Evolutionary conservation across 2,113 vertebrate genomes (phyloP).

Genomic region (Hemichromis elongatus): DNA sequence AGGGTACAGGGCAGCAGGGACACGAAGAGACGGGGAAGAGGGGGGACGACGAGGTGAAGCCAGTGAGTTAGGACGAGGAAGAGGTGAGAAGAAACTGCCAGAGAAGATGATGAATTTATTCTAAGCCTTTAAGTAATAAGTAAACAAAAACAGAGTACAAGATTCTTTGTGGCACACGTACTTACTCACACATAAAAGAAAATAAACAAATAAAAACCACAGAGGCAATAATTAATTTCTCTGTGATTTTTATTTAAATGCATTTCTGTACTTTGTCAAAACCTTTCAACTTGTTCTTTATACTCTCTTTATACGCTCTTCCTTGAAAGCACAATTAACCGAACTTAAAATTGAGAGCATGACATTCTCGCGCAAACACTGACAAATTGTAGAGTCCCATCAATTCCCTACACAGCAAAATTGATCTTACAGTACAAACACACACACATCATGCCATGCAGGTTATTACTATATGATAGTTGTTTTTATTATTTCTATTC

Average conservation of each 20-base stretch:
- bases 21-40: not conserved
- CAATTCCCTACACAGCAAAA: not conserved
- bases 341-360: not conserved
- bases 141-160: not conserved
- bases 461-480: not conserved
- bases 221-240: not conserved
- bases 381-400: not conserved
- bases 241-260: not conserved
- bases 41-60: not conserved
- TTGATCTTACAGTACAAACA: not conserved
- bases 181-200: not conserved
- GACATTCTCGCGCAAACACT: not conserved
- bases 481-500: slow-evolving; percentile 7
- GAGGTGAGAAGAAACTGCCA: not conserved
- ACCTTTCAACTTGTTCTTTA: not conserved
- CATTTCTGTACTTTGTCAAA: not conserved
- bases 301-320: not conserved
- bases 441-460: not conserved
- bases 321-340: not conserved
- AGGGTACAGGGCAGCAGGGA: slow-evolving; percentile 76
- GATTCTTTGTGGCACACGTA: not conserved
- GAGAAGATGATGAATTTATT: not conserved
- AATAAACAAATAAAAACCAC: not conserved
- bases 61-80: not conserved
- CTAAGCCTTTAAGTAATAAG: not conserved